Evolutionary conservation across 2,113 vertebrate genomes (phyloP).

Genomic region (Megaleporinus macrocephalus): DNA sequence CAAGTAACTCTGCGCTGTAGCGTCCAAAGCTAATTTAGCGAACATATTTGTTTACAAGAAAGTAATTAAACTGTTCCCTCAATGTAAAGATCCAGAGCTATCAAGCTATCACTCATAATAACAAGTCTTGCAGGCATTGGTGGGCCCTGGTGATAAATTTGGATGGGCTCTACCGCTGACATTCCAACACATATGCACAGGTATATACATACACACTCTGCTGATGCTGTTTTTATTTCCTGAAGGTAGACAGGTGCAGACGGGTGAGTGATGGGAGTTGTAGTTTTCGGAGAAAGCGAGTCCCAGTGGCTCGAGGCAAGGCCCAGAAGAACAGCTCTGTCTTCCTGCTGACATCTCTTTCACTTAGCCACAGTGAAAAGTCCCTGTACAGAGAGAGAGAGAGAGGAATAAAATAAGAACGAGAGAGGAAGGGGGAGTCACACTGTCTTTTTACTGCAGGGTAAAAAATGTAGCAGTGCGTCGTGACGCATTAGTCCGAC

Average conservation of each 20-base stretch:
- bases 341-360: not conserved
- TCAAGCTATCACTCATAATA: not conserved
- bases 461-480: too few species aligned
- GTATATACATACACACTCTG: not conserved
- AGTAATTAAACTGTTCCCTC: conserved; percentile 32
- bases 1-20: too few species aligned
- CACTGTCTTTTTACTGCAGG: not conserved
- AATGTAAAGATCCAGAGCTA: not conserved
- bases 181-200: not conserved
- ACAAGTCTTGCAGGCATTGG: not conserved
- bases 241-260: conserved; percentile 2
- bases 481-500: too few species aligned
- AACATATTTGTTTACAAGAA: not conserved
- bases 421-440: not conserved
- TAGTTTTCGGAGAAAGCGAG: not conserved
- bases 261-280: conserved; percentile 9
- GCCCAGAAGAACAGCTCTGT: not conserved
- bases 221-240: not conserved
- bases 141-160: conserved; percentile 23
- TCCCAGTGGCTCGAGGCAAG: not conserved
- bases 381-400: not conserved
- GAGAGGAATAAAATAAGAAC: not conserved
- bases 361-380: not conserved
- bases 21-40: too few species aligned
- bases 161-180: not conserved